Base-by-base conservation (phyloP, 1,140 invertebrate genomes). In the Macrocentrus cingulum region DNA sequence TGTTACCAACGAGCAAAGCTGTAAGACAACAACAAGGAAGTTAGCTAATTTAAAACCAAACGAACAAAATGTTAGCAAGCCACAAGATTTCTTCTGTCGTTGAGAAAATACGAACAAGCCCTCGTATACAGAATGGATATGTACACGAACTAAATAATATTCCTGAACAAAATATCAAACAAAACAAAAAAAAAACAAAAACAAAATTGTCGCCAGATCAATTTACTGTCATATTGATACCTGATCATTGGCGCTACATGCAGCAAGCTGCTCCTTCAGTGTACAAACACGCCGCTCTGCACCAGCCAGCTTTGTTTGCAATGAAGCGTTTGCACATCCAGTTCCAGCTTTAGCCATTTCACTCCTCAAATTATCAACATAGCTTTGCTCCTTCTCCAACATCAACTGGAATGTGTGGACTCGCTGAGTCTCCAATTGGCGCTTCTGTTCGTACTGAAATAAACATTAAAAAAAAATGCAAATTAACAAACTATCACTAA, bases 371-470 rank as follows among this genome's bases (percentile, higher is more conserved):
- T 84, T 85, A 58, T 90, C 86, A 53, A 91, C 84, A 71, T 90
- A 89, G 62, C 86, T 83, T 68, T 87, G 86, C 65, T 92, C 90
- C 65, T 91, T 85, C 63, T 92, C 89, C 64, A 92, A 76, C 89
- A 92, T 92, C 58, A 90, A 82, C 59, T 87, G 84, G 54, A 93
- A 83, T 7, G 91, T 93, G 63, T 87, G 81, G 11, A 88, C 85
- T 65, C 89, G 87, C 54, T 89, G 85, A 39, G 85, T 84, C 67
- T 91, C 87, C 64, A 91, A 72, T 74, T 92, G 88, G 7, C 87
- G 83, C 50, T 88, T 86, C 66, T 91, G 91, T 65, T 89, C 88
- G 56, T 86, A 83, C 89, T 92, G 73, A 19, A 82, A 77, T 25
- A 70, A 25, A 62, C 13, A 20, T 51, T 51, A 42, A 15, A 13